Evolutionary conservation across 1,140 invertebrate species (phyloP), one percentile per base, ranked within the genome.

Genomic region (Lysiphlebus fabarum): DNA sequence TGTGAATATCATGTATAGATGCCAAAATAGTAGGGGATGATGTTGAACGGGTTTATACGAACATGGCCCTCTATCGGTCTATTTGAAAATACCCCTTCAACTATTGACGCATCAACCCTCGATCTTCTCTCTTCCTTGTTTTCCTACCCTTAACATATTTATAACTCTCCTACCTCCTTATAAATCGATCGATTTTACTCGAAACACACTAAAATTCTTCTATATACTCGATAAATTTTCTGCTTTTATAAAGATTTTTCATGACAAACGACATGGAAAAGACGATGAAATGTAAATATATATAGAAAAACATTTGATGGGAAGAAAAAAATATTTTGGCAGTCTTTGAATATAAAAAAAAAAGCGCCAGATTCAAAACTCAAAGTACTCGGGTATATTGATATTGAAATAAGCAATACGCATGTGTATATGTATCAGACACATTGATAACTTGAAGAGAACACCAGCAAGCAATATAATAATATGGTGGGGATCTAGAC

Each of bases 11-110:
- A 6, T 1, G 5, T 14, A 7, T 11, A 38, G 50, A 38, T 33
- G 36, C 9, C 7, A 34, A 38, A 40, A 53, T 17, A 38, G 4
- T 5, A 14, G 14, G 40, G 37, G 51, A n/a, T n/a, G 41, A 33
- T 10, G 40, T 14, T 36, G 58, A 47, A 56, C 53, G 55, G 56
- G 56, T 55, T 43, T 37, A 59, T 45, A 54, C 34, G 59, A 58
- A 62, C 58, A 56, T 59, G 47, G 42, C 50, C 58, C 54, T 61
- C 54, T 61, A 57, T 61, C 59, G 59, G 59, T 34, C 17, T 26
- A 57, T 54, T 56, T 48, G 42, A 43, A 47, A 53, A 61, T 61
- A 11, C 49, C 36, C 47, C 47, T 36, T 50, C 47, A 50, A 50
- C 56, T 58, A 58, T 58, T 58, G 56, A 58, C 47, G 45, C 56